A percentile compares a stretch with the other conserved stretches of the same genome.
These are phyloP conservation scores for Gonocerus acuteangulatus DNA, from an alignment of 2,888 invertebrate species.

Conservation along the genomic window DNA sequence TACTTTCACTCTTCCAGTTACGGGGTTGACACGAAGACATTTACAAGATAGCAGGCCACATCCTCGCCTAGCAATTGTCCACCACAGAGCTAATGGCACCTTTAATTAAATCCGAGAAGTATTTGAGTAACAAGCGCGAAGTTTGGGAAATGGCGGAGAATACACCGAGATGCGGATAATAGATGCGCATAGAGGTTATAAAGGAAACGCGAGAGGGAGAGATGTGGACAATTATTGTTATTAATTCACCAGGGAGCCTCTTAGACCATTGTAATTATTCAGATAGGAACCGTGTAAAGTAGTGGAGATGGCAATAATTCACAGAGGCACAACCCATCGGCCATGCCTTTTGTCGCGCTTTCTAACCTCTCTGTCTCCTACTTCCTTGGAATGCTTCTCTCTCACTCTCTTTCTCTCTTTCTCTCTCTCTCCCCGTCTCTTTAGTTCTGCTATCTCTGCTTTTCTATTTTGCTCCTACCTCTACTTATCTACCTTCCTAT, in stretches of 20 bases:
- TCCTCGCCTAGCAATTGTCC: too few species aligned
- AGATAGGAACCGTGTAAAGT: background rate
- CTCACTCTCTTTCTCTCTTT: background rate
- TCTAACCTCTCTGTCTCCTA: background rate
- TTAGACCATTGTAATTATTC: slow-evolving; percentile 1
- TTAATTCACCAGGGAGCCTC: background rate
- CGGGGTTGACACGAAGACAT: too few species aligned
- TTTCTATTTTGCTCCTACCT: background rate
- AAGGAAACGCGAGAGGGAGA: background rate
- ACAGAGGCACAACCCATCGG: background rate
- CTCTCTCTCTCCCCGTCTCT: background rate
- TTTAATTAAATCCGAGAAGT: too few species aligned
- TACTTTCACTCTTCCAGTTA: too few species aligned
- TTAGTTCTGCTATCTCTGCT: background rate
- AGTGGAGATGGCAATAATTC: background rate
- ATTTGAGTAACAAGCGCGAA: too few species aligned
- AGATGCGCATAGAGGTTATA: too few species aligned
- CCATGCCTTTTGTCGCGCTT: background rate
- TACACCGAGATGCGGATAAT: too few species aligned
- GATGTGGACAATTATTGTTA: background rate
- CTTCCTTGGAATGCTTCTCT: background rate
- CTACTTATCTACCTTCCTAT: background rate
- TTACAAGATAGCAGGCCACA: too few species aligned
- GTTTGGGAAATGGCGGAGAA: too few species aligned
- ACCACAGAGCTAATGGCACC: too few species aligned